Evolutionary conservation across 2,113 vertebrate species (phyloP).

Genomic region (Rhynchomys soricoides): DNA sequence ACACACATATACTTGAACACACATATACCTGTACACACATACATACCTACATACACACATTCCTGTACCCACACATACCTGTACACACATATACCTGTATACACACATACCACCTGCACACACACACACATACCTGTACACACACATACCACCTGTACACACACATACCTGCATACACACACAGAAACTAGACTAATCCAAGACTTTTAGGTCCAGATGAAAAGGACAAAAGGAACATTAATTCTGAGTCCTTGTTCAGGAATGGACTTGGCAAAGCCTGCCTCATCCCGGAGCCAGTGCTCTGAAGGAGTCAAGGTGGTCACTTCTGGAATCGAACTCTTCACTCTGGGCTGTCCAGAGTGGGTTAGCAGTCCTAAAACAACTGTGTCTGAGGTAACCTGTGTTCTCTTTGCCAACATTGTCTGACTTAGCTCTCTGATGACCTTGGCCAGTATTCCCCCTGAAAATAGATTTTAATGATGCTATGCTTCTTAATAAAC

Average conservation of each 20-base stretch:
- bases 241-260: neutral
- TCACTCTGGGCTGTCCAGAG: neutral
- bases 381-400: neutral
- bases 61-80: too few relatives aligned
- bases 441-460: neutral
- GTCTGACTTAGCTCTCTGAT: neutral
- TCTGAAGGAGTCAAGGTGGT: neutral
- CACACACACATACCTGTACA: neutral
- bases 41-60: neutral
- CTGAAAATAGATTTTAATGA: neutral
- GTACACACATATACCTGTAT: neutral
- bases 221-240: neutral
- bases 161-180: neutral
- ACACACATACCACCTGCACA: neutral
- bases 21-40: neutral
- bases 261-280: neutral
- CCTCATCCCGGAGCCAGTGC: neutral
- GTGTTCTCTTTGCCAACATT: neutral
- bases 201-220: neutral
- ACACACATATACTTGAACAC: neutral
- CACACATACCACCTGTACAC: neutral
- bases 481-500: neutral
- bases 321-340: neutral
- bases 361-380: neutral
- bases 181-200: neutral